A percentile compares a stretch with the other conserved stretches of the same genome.
phyloP scores from a whole-genome alignment of 2,797 vertebrate genomes.

The Paedocypris micromegethes region DNA sequence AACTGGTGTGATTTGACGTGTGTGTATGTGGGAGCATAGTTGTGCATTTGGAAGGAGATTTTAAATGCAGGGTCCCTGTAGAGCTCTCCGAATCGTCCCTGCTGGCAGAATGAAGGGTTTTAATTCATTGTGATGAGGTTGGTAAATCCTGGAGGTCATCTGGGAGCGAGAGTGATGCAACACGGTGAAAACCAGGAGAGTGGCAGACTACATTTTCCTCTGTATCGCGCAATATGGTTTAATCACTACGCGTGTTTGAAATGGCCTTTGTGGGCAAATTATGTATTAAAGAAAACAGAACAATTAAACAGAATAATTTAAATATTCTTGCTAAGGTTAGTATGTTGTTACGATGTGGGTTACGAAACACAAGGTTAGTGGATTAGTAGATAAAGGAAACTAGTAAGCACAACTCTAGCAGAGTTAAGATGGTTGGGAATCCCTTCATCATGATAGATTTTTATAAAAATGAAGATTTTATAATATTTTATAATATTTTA shows the following conservation, averaged over 20 bases:
- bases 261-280: too few species aligned
- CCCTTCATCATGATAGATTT: not conserved
- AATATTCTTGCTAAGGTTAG: too few species aligned
- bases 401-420: not conserved
- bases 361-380: too few species aligned
- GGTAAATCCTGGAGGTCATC: conserved; percentile 27
- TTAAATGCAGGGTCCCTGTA: not conserved
- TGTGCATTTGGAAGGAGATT: not conserved
- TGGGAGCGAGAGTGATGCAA: conserved; percentile 46
- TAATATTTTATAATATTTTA: not conserved
- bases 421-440: too few species aligned
- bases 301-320: not conserved
- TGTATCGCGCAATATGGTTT: conserved; percentile 10
- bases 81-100: conserved; percentile 1
- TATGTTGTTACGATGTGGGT: too few species aligned
- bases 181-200: conserved; percentile 37
- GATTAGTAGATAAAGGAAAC: too few species aligned
- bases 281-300: not conserved
- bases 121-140: conserved; percentile 36
- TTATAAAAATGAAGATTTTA: not conserved
- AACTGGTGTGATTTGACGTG: not conserved
- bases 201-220: conserved; percentile 30
- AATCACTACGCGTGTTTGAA: too few species aligned
- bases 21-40: too few species aligned
- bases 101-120: conserved; percentile 2